A percentile compares a stretch with the other conserved stretches of the same genome.
These are phyloP conservation scores for Clarias fuscus DNA, from an alignment of 2,797 vertebrate species.

Conservation along the genomic window DNA sequence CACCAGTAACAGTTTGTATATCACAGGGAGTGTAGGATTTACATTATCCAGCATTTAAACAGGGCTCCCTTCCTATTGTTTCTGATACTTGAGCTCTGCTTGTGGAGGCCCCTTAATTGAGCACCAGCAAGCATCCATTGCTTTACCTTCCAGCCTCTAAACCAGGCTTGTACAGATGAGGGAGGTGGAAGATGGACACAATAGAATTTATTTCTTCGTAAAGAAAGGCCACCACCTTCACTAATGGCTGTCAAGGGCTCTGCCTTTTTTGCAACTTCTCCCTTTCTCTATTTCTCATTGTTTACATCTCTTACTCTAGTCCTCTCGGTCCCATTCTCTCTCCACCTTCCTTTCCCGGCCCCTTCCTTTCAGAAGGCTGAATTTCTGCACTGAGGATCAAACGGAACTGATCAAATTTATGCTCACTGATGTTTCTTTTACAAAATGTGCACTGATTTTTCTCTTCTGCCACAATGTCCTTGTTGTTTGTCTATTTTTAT, in stretches of 20 bases:
- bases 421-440: conserved; percentile 34
- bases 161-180: conserved; percentile 18
- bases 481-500: conserved; percentile 51
- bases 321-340: conserved; percentile 2
- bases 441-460: conserved; percentile 48
- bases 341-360: conserved; percentile 2
- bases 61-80: conserved; percentile 30
- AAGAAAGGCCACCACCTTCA: conserved; percentile 49
- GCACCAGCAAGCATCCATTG: conserved; percentile 31
- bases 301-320: conserved; percentile 16
- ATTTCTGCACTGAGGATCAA: background rate
- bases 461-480: conserved; percentile 40
- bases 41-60: conserved; percentile 40
- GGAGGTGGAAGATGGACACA: conserved; percentile 32
- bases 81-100: conserved; percentile 33
- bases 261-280: conserved; percentile 1
- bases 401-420: conserved; percentile 37
- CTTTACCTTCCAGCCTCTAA: conserved; percentile 31
- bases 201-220: conserved; percentile 42
- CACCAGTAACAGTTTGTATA: conserved; percentile 36
- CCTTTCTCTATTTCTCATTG: conserved; percentile 8
- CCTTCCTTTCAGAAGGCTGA: background rate
- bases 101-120: conserved; percentile 47
- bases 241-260: conserved; percentile 48
- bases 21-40: conserved; percentile 39